phyloP scores from a whole-genome alignment of 2,888 invertebrate genomes.

The Hyles lineata region DNA sequence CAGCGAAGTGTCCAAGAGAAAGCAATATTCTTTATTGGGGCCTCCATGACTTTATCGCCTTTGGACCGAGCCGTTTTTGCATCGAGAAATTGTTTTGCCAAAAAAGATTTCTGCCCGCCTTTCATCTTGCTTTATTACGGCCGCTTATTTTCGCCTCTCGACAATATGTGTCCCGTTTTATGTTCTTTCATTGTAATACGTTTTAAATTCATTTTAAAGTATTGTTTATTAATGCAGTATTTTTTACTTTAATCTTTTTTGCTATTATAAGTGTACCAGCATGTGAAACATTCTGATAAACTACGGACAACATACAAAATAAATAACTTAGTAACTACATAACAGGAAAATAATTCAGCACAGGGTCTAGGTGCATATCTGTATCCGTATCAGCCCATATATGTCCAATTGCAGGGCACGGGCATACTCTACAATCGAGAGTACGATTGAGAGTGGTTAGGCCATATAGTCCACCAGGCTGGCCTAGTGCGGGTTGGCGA shows the following conservation, averaged over 20 bases:
- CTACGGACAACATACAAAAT: too few species aligned
- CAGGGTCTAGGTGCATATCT: too few species aligned
- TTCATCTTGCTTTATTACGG: conserved; percentile 9
- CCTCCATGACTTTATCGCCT: conserved; percentile 25
- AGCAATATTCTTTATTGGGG: conserved; percentile 29
- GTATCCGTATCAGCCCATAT: too few species aligned
- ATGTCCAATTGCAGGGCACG: too few species aligned
- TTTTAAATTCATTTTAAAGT: too few species aligned
- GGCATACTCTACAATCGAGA: too few species aligned
- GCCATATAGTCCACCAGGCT: too few species aligned
- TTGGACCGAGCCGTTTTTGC: conserved; percentile 13
- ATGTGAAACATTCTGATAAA: too few species aligned
- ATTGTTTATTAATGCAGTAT: not conserved
- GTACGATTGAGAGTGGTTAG: too few species aligned
- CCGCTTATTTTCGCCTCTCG: conserved; percentile 4
- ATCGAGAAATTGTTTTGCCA: conserved; percentile 11
- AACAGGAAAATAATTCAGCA: too few species aligned
- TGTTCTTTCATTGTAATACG: not conserved
- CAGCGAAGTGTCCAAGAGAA: conserved; percentile 21
- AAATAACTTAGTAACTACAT: too few species aligned
- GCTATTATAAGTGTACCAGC: not conserved
- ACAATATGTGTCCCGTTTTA: not conserved
- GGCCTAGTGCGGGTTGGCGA: too few species aligned
- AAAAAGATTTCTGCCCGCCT: conserved; percentile 11
- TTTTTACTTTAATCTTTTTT: not conserved